Evolutionary conservation across 2,113 vertebrate species (phyloP), one percentile per base, ranked within the genome.

Genomic region (Centropus unirufus): DNA sequence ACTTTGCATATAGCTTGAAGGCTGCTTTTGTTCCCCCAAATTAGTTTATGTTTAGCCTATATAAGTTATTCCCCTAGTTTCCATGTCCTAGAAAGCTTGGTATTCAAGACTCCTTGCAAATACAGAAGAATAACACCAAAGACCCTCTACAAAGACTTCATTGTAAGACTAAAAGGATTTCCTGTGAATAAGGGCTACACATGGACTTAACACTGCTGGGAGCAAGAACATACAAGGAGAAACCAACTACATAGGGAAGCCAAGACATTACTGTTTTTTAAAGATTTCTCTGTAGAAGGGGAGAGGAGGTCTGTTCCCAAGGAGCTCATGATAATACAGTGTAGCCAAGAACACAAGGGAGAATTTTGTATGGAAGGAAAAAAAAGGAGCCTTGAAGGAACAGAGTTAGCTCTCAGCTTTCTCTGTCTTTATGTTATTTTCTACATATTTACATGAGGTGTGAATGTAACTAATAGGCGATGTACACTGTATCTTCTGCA

Each of bases 121-220:
- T 93, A 90, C 79, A 89, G 83, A 92, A 93, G 85, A 97, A 94
- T 92, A 96, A 91, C 86, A 97, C 90, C 93, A 96, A 94, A 96
- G 95, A 89, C 52, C 82, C 76, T 89, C 89, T 93, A 95, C 93
- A 96, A 94, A 96, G 88, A 61, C 88, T 61, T 95, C 76, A 95
- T 95, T 95, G 92, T 93, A 95, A 92, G 83, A 93, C 95, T 95
- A 96, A 96, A 96, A 95, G 95, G 93, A 94, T 96, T 96, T 96
- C 90, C 91, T 92, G 90, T 94, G 94, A 96, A 96, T 96, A 74
- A 96, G 92, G 90, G 80, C 88, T 96, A 97, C 90, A 86, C 92
- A 95, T 93, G 91, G 95, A 97, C 89, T 96, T 95, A 95, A 91
- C 91, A 74, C 95, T 91, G 89, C 91, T 97, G 94, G 92, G 95